These are phyloP conservation scores for Nerophis ophidion DNA, from an alignment of 2,113 vertebrate species.

Conservation along the genomic window DNA sequence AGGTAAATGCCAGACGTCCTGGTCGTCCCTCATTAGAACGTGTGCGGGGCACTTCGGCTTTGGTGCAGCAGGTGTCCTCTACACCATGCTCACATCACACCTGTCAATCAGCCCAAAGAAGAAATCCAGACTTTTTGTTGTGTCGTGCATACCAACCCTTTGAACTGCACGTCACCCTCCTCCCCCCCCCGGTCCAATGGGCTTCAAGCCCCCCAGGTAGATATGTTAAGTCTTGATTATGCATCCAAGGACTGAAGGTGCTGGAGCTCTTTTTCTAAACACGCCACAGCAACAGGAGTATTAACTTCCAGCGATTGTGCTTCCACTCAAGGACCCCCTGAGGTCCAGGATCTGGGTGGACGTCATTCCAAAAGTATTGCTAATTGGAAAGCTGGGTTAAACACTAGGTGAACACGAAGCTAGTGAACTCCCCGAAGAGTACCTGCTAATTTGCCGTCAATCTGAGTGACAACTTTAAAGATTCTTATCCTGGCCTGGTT, in stretches of 20 bases:
- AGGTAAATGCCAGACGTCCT: constrained; percentile 60
- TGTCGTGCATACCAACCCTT: constrained; percentile 38
- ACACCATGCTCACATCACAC: constrained; percentile 40
- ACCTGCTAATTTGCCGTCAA: constrained; percentile 7
- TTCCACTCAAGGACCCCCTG: constrained; percentile 20
- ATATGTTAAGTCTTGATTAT: constrained; percentile 56
- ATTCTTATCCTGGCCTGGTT: constrained; percentile 2
- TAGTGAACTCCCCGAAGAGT: constrained; percentile 7
- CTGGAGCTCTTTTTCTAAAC: constrained; percentile 48
- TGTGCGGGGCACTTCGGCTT: constrained; percentile 61
- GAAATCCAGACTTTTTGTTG: constrained; percentile 58
- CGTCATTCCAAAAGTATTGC: constrained; percentile 15
- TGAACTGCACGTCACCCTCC: constrained; percentile 33
- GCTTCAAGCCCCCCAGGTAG: constrained; percentile 43
- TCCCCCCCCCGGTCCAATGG: constrained; percentile 34
- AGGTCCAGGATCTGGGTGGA: constrained; percentile 10
- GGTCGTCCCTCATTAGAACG: constrained; percentile 64
- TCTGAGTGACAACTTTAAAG: not conserved
- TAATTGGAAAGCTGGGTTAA: constrained; percentile 33
- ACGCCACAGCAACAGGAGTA: constrained; percentile 53
- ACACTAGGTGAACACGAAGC: constrained; percentile 2
- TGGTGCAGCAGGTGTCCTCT: constrained; percentile 55
- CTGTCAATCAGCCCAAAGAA: constrained; percentile 58
- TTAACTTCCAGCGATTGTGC: constrained; percentile 48
- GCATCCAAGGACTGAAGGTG: constrained; percentile 37